A percentile compares a stretch with the other conserved stretches of the same genome.
Conservation (phyloP, 2,113 vertebrate genomes). For the Gyps fulvus region DNA sequence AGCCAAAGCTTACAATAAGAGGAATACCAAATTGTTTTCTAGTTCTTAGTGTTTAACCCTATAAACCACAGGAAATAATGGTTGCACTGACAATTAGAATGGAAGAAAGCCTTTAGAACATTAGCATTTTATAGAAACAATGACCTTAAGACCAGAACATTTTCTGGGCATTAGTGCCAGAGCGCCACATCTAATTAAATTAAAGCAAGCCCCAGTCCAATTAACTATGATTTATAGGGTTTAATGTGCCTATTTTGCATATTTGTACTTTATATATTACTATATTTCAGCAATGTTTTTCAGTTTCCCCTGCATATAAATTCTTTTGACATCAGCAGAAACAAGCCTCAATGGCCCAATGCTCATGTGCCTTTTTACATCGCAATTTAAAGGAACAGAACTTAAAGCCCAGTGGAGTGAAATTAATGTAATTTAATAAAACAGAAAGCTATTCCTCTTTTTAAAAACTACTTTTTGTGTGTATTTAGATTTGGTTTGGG, state of each 20-base stretch:
- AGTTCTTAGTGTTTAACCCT: background rate
- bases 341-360: background rate
- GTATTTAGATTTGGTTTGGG: background rate
- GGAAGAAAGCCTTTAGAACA: background rate
- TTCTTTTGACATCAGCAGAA: constrained; percentile 21
- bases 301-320: background rate
- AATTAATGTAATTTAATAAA: constrained; percentile 10
- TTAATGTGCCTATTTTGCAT: background rate
- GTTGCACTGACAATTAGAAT: background rate
- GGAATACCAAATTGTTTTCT: background rate
- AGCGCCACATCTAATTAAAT: background rate
- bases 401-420: background rate
- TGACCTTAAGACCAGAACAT: background rate
- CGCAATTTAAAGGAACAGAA: background rate
- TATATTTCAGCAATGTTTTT: background rate
- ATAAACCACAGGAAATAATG: background rate
- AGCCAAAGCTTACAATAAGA: background rate
- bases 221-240: background rate
- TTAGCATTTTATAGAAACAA: background rate
- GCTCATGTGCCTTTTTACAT: background rate
- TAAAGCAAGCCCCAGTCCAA: background rate
- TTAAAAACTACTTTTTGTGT: background rate
- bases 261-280: background rate
- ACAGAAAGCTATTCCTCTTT: background rate
- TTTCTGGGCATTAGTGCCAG: background rate